Evolutionary conservation across 2,888 invertebrate species (phyloP), one percentile per base, ranked within the genome.

Genomic region (Ichneumoninae sp.): DNA sequence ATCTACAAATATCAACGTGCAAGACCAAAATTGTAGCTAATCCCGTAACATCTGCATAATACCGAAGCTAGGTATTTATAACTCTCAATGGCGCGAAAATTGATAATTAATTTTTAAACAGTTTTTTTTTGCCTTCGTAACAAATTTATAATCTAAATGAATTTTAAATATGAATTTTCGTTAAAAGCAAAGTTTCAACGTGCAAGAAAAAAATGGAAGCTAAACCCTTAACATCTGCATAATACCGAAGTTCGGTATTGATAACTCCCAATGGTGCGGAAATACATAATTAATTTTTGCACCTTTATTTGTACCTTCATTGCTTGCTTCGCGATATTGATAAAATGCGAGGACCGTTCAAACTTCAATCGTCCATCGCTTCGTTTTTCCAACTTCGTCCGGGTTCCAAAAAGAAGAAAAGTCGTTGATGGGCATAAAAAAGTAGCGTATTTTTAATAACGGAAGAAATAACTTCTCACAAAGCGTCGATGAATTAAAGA

Each of bases 341-440:
- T 16, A 19, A 74, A 77, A 47, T 85, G 83, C 30, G 81, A 63
- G n/a, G 84, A 82, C n/a, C 81, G 83, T 78, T 85, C 85, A 78
- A 87, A 82, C 69, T 81, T 84, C 1, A 83, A 66, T 57, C 85
- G 81, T 63, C 80, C 85, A 47, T 73, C 83, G 74, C 73, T 65
- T 83, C 80, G 81, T 30, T 81, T 83, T 50, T 86, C 85, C 77
- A 88, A 54, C 88, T 88, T 66, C 8, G 40, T 40, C 40, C 40
- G 0, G 40, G 30, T n/a, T 8, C 70, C 40, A 13, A 57, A 60
- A 40, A 44, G 52, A 30, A 7, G n/a, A 63, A 30, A 7, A 19
- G 22, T 74, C 33, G 50, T 66, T 19, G 26, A 52, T 13, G 7
- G 19, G 10, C 22, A 22, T 8, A 19, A 50, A n/a, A 65, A 6